Conservation (phyloP, 2,113 vertebrate species). For the Castor canadensis region DNA sequence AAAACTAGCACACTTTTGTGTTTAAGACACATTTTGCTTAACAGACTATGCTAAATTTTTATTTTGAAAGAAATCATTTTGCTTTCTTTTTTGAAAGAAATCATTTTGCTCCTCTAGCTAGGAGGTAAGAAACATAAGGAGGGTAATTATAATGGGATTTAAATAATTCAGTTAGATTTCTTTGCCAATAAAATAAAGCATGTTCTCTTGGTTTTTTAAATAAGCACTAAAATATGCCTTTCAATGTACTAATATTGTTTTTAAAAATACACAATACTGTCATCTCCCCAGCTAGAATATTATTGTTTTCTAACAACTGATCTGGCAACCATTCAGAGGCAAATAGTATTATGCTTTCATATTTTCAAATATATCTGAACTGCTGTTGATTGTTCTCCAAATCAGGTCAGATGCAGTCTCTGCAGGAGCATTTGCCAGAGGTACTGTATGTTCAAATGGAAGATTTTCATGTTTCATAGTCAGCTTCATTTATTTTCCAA, state of each 20-base stretch:
- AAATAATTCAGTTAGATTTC: constrained; percentile 75
- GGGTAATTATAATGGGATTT: constrained; percentile 80
- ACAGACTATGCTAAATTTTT: constrained; percentile 65
- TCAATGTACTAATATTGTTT: constrained; percentile 72
- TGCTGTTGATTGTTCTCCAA: constrained; percentile 65
- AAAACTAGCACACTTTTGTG: constrained; percentile 43
- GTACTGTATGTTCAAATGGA: constrained; percentile 33
- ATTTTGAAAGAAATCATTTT: constrained; percentile 75
- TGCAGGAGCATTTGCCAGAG: constrained; percentile 52
- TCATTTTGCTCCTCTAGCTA: constrained; percentile 59
- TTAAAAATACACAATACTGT: constrained; percentile 68
- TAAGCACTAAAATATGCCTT: constrained; percentile 76
- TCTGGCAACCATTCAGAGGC: constrained; percentile 59
- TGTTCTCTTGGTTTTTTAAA: constrained; percentile 67
- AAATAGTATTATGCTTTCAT: constrained; percentile 59
- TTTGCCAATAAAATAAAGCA: constrained; percentile 78
- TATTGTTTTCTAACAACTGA: constrained; percentile 75
- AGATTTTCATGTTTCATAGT: constrained; percentile 37
- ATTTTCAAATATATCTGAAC: constrained; percentile 61
- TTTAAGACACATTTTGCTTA: constrained; percentile 61
- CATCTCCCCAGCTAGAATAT: constrained; percentile 67
- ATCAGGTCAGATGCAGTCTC: constrained; percentile 63
- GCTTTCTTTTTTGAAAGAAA: constrained; percentile 71
- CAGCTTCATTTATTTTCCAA: constrained; percentile 58
- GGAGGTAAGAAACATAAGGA: constrained; percentile 77